Evolutionary conservation across 2,113 vertebrate species (phyloP).

Genomic region (Thunnus thynnus): DNA sequence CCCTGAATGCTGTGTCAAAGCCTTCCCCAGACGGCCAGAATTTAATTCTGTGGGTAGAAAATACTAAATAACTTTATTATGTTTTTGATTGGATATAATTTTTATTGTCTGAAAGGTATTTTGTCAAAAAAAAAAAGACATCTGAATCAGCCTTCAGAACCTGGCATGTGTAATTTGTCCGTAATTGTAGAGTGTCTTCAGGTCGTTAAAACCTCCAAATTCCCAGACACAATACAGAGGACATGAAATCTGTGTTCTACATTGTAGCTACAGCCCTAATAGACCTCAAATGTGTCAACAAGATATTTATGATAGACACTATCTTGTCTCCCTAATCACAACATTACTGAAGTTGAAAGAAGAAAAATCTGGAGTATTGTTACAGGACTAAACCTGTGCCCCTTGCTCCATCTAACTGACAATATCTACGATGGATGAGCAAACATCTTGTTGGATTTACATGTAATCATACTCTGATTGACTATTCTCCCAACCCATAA

Average conservation of each 20-base stretch:
- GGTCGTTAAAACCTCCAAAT: background rate
- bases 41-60: too few relatives aligned
- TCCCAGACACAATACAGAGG: background rate
- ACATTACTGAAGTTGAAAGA: background rate
- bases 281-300: background rate
- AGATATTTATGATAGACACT: background rate
- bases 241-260: background rate
- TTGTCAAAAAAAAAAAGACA: too few relatives aligned
- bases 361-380: slow-evolving; percentile 22
- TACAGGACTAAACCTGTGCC: slow-evolving; percentile 1
- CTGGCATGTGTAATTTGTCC: too few relatives aligned
- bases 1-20: too few relatives aligned
- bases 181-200: too few relatives aligned
- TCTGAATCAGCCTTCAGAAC: too few relatives aligned
- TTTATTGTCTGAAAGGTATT: too few relatives aligned
- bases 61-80: too few relatives aligned
- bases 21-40: too few relatives aligned
- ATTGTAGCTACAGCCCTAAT: background rate
- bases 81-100: too few relatives aligned
- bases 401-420: background rate
- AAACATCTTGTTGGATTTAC: slow-evolving; percentile 40
- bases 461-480: slow-evolving; percentile 58
- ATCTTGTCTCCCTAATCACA: background rate
- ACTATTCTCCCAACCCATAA: slow-evolving; percentile 37
- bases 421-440: background rate